phyloP scores from a whole-genome alignment of 2,113 vertebrate species.

The Saccopteryx bilineata region DNA sequence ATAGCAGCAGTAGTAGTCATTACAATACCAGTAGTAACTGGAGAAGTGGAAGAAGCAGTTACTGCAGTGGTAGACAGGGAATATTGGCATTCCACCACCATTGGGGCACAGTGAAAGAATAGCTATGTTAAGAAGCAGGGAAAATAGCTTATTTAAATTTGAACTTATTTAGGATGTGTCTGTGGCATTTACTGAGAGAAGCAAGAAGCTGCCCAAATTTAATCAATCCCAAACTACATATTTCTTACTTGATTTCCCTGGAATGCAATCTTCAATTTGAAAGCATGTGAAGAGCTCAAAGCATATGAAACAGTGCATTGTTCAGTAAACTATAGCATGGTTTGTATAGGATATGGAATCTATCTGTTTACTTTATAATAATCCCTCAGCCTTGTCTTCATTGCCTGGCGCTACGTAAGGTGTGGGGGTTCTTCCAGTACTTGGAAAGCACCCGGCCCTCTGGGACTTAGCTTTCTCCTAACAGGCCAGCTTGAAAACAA shows the following conservation, averaged over 20 bases:
- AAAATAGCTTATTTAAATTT: not conserved
- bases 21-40: not conserved
- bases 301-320: not conserved
- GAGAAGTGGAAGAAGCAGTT: not conserved
- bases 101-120: not conserved
- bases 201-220: not conserved
- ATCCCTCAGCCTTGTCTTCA: not conserved
- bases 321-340: not conserved
- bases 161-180: not conserved
- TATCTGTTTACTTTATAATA: not conserved
- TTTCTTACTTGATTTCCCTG: not conserved
- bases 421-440: not conserved
- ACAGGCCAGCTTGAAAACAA: not conserved
- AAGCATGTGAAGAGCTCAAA: not conserved
- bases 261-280: not conserved
- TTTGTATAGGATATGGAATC: not conserved
- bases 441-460: not conserved
- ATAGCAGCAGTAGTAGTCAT: not conserved
- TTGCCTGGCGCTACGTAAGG: not conserved
- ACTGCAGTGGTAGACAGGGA: not conserved
- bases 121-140: fast-evolving
- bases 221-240: not conserved
- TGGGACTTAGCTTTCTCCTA: not conserved
- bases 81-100: not conserved
- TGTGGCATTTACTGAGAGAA: not conserved